Conservation (phyloP, 1,140 invertebrate genomes). For the Plodia interpunctella region DNA sequence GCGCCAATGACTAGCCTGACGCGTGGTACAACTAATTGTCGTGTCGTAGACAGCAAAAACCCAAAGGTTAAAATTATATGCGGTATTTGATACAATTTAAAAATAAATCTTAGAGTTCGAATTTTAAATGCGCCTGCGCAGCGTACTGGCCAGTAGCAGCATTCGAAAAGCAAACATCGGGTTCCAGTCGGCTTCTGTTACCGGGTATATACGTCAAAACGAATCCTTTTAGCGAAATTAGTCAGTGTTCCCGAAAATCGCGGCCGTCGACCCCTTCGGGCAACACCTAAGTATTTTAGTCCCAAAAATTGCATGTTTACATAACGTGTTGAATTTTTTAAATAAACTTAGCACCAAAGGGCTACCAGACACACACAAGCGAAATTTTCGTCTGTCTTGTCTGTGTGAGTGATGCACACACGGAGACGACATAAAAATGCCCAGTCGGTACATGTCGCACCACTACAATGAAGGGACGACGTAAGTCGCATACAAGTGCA, state of each 20-base stretch:
- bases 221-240: conserved; percentile 62
- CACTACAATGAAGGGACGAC: conserved; percentile 74
- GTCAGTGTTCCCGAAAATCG: conserved; percentile 72
- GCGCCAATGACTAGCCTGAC: background rate
- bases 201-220: conserved; percentile 34
- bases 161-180: conserved; percentile 27
- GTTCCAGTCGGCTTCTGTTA: conserved; percentile 43
- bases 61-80: background rate
- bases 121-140: conserved; percentile 39
- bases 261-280: conserved; percentile 61
- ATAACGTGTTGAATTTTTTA: conserved; percentile 67
- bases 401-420: conserved; percentile 66
- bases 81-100: conserved; percentile 2
- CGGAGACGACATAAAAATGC: conserved; percentile 61
- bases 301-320: conserved; percentile 65
- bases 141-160: conserved; percentile 25
- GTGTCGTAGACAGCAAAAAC: conserved; percentile 1
- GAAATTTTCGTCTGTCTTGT: conserved; percentile 49
- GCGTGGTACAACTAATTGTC: background rate
- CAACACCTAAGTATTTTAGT: conserved; percentile 72
- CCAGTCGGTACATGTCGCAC: conserved; percentile 72
- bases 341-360: conserved; percentile 62
- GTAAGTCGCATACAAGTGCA: conserved; percentile 77
- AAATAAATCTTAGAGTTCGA: conserved; percentile 18
- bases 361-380: conserved; percentile 55